These are phyloP conservation scores for Colletes latitarsis DNA, from an alignment of 1,140 invertebrate species.

Conservation along the genomic window DNA sequence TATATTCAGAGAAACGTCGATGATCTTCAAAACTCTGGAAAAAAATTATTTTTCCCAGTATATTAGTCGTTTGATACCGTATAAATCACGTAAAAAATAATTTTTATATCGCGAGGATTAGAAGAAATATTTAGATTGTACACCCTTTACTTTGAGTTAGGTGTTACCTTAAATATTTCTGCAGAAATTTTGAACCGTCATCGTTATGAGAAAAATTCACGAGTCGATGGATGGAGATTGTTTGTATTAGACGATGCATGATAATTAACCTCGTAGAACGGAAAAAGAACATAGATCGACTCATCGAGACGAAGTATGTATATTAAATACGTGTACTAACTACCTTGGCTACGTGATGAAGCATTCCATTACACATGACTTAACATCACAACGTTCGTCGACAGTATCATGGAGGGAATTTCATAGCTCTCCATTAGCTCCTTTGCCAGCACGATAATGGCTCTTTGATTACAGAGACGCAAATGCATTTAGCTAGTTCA, in stretches of 20 bases:
- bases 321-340: constrained; percentile 78
- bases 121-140: too few species aligned
- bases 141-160: too few species aligned
- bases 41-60: too few species aligned
- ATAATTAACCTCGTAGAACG: constrained; percentile 26
- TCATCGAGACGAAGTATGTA: constrained; percentile 65
- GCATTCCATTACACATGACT: constrained; percentile 78
- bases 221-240: not conserved
- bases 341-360: constrained; percentile 74
- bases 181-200: too few species aligned
- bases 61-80: too few species aligned
- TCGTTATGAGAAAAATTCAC: not conserved
- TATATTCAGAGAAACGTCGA: too few species aligned
- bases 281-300: constrained; percentile 13
- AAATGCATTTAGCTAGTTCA: constrained; percentile 36
- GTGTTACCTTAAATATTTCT: too few species aligned
- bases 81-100: too few species aligned
- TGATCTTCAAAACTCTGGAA: too few species aligned
- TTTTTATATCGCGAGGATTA: too few species aligned
- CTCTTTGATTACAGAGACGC: constrained; percentile 51
- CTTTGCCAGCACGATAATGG: constrained; percentile 52
- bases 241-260: not conserved
- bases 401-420: constrained; percentile 57
- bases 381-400: constrained; percentile 67
- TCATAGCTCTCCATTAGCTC: constrained; percentile 61